These are phyloP conservation scores for Cepaea hortensis DNA, from an alignment of 2,888 invertebrate genomes.

Conservation along the genomic window DNA sequence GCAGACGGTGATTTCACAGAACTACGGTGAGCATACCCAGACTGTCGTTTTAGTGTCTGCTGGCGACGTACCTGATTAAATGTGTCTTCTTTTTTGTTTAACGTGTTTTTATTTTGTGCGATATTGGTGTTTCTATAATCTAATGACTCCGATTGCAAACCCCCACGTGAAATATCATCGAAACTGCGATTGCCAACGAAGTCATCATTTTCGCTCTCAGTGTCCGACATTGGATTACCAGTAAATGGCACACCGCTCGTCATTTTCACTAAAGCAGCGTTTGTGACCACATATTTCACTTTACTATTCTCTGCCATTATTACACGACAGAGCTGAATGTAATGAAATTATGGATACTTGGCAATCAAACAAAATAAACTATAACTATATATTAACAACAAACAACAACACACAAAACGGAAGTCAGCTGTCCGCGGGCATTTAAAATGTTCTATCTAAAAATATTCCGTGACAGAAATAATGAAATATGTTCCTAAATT, in stretches of 20 bases:
- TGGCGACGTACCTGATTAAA: no score
- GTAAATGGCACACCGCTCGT: conserved; percentile 43
- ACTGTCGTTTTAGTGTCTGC: not conserved
- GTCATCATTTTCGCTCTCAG: conserved; percentile 39
- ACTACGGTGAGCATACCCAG: no score
- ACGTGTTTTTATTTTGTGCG: not conserved
- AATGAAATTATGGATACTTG: not conserved
- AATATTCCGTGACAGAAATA: not conserved
- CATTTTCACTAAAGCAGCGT: conserved; percentile 51
- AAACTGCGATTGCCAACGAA: not conserved
- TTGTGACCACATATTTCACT: conserved; percentile 46
- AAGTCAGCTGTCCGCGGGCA: conserved; percentile 34
- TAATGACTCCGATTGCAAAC: not conserved
- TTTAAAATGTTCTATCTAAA: not conserved
- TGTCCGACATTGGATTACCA: conserved; percentile 15
- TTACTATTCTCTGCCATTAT: conserved; percentile 4
- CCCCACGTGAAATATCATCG: not conserved
- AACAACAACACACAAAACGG: conserved; percentile 35
- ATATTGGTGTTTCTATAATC: not conserved
- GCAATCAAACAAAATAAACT: no score
- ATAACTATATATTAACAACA: not conserved
- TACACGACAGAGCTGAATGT: not conserved
- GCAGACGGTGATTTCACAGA: not conserved
- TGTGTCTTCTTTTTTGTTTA: not conserved
- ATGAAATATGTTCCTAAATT: no score